Conservation (phyloP, 92 coral and sea anemone genomes). For the Epizoanthus scotinus region DNA sequence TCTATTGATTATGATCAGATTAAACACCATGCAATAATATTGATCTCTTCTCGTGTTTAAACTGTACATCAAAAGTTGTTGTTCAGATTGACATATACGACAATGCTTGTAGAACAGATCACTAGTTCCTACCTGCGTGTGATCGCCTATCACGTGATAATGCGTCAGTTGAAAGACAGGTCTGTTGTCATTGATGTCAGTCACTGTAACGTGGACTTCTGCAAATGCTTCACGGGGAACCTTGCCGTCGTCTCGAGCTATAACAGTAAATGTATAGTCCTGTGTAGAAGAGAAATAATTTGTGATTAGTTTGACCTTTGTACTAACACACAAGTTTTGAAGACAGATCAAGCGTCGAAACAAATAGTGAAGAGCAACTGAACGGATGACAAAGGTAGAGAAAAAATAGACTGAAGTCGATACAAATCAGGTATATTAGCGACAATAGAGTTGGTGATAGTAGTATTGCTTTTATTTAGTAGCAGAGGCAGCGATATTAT, state of each 20-base stretch:
- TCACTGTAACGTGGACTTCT: constrained; percentile 45
- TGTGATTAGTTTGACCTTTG: neutral
- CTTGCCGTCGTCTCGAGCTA: constrained; percentile 57
- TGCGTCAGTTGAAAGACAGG: constrained; percentile 49
- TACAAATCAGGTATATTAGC: no score
- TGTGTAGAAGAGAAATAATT: neutral
- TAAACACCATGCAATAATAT: no score
- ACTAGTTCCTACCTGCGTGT: constrained; percentile 3
- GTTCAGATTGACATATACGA: neutral
- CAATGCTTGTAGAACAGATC: neutral
- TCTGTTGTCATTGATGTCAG: constrained; percentile 58
- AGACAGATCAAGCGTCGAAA: no score
- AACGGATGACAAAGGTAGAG: no score
- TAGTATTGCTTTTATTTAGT: no score
- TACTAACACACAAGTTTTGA: no score
- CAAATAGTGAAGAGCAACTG: no score
- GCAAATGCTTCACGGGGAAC: constrained; percentile 40
- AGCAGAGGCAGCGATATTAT: no score
- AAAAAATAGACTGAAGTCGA: no score
- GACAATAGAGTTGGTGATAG: no score
- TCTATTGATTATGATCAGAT: no score
- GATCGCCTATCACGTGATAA: constrained; percentile 20
- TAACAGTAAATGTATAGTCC: constrained; percentile 55
- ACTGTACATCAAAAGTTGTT: neutral
- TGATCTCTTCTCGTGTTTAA: no score